phyloP scores from a whole-genome alignment of 2,888 invertebrate genomes.

The Desoria tigrina region DNA sequence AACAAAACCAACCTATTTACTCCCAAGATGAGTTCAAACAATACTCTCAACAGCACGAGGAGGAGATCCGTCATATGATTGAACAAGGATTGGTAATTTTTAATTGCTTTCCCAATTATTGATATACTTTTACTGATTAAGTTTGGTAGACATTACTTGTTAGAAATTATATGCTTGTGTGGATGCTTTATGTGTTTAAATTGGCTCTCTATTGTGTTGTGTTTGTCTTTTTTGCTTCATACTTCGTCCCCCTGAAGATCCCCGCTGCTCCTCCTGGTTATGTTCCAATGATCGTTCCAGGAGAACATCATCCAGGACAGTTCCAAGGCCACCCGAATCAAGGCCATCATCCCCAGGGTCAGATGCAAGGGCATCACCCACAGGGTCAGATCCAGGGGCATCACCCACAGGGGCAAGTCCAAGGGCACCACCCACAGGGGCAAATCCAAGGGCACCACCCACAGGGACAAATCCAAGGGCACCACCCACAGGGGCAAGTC shows the following conservation, averaged over 20 bases:
- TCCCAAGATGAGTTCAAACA: constrained; percentile 80
- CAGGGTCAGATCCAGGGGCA: constrained; percentile 19
- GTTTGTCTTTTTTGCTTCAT: constrained; percentile 5
- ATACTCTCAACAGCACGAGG: constrained; percentile 67
- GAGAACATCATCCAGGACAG: constrained; percentile 54
- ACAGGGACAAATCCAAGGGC: constrained; percentile 52
- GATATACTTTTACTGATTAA: not conserved
- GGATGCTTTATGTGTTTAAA: not conserved
- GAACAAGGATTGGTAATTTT: constrained; percentile 68
- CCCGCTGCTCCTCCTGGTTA: constrained; percentile 54
- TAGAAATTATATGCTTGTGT: constrained; percentile 1
- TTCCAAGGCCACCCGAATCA: constrained; percentile 58
- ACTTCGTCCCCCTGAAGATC: constrained; percentile 45
- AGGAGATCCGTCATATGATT: constrained; percentile 68
- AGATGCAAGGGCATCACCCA: constrained; percentile 31
- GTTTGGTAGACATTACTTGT: not conserved
- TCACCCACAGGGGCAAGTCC: constrained; percentile 39
- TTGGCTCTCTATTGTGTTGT: constrained; percentile 18
- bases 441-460: constrained; percentile 52
- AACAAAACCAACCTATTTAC: constrained; percentile 70
- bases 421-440: constrained; percentile 52
- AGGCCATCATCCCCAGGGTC: constrained; percentile 54
- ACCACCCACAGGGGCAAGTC: constrained; percentile 48
- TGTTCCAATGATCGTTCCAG: constrained; percentile 45
- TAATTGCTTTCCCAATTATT: constrained; percentile 14